Evolutionary conservation across 2,113 vertebrate genomes (phyloP).

Genomic region (Myanophis thanlyinensis): DNA sequence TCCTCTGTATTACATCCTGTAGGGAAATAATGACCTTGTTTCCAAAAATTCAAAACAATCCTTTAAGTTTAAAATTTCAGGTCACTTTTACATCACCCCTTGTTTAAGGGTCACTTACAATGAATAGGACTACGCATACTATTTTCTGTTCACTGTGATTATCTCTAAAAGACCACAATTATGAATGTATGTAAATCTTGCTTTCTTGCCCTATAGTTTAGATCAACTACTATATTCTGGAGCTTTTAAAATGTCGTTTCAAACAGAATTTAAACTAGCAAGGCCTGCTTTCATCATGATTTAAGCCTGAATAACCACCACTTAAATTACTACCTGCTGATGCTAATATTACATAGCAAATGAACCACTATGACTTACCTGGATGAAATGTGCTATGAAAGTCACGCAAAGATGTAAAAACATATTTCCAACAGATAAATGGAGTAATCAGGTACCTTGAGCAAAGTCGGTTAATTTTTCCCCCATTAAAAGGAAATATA

Average conservation of each 20-base stretch:
- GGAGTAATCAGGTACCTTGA: conserved; percentile 33
- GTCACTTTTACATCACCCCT: neutral
- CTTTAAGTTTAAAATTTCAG: conserved; percentile 18
- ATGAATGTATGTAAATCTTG: neutral
- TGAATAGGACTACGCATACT: neutral
- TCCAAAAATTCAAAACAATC: neutral
- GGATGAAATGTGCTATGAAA: conserved; percentile 55
- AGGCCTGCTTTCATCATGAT: conserved; percentile 44
- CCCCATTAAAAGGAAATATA: neutral
- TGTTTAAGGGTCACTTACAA: neutral
- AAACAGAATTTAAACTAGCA: conserved; percentile 48
- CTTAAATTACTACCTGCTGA: conserved; percentile 57
- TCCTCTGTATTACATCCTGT: neutral
- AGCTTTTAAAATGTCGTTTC: conserved; percentile 49
- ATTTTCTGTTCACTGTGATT: conserved; percentile 17
- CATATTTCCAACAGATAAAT: conserved; percentile 52
- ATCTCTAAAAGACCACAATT: conserved; percentile 10
- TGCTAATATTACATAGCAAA: conserved; percentile 45
- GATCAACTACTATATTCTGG: conserved; percentile 37
- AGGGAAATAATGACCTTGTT: conserved; percentile 6
- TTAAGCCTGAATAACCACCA: conserved; percentile 57
- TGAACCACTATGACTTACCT: conserved; percentile 51
- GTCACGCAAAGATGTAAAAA: conserved; percentile 31
- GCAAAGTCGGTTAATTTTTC: conserved; percentile 31
- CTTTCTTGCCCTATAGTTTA: conserved; percentile 34